phyloP scores from a whole-genome alignment of 2,113 vertebrate species.

The Piliocolobus tephrosceles region DNA sequence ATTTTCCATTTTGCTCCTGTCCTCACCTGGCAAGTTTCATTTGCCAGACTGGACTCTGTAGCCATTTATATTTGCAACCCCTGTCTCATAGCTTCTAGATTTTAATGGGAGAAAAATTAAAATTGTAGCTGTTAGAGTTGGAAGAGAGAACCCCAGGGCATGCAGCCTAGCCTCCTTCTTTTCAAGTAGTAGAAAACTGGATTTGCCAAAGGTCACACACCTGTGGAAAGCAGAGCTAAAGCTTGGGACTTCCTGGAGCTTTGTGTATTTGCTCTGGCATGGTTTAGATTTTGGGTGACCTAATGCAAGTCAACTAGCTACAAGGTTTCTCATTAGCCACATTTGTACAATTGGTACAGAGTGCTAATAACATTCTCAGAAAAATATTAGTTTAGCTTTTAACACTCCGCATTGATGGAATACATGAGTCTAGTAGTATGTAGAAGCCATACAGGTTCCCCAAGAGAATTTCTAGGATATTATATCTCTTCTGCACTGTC shows the following conservation, averaged over 20 bases:
- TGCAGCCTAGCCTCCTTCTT: neutral
- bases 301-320: neutral
- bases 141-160: neutral
- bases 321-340: neutral
- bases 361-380: neutral
- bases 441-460: neutral
- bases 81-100: neutral
- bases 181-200: neutral
- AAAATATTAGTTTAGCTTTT: neutral
- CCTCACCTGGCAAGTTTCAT: neutral
- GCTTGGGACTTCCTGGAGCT: neutral
- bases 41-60: too few species aligned
- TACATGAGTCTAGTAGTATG: neutral
- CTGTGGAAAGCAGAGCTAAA: neutral
- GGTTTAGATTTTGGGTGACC: neutral
- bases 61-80: neutral
- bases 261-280: neutral
- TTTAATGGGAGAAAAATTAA: neutral
- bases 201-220: neutral
- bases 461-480: neutral
- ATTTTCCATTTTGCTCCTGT: neutral
- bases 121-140: neutral
- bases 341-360: neutral
- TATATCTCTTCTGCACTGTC: neutral
- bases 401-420: neutral